Evolutionary conservation across 2,113 vertebrate genomes (phyloP), one percentile per base, ranked within the genome.

Genomic region (Pachycephala philippinensis): DNA sequence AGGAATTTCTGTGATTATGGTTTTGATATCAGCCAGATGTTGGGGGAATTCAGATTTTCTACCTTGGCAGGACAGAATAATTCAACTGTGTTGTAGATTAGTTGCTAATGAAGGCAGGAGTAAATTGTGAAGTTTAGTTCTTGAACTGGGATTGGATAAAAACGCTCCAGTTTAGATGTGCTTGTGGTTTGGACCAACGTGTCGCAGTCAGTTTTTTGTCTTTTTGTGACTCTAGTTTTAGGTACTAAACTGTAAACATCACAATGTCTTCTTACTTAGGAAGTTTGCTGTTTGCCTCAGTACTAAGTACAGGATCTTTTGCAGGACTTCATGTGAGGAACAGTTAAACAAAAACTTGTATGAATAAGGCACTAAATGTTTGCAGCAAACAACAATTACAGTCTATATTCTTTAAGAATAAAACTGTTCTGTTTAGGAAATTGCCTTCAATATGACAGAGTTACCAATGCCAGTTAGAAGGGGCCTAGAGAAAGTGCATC

Each of bases 301-400:
- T 63, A 78, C n/a, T 42, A 78, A 80, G 53, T 71, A 69, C 21
- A 86, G 66, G 63, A 93, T 56, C 45, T 90, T 94, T 84, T 91
- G 74, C 77, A 92, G 83, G 89, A 88, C 61, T 95, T 84, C 5
- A 66, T 6, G 9, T 54, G 63, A 94, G 47, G 68, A 95, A 90
- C 72, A 79, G 70, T 90, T 93, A 83, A 97, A 96, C 78, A 91
- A 95, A 86, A 79, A 26, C 52, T 87, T 65, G 66, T 87, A 93
- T 76, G 88, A 96, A 79, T 96, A 97, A 98, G 98, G 96, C 97
- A 97, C 97, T 96, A 91, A 96, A 93, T 90, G 81, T 95, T 91
- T 94, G 92, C 93, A 89, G 87, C 95, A 97, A 93, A 93, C 87
- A 90, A 94, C 89, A 86, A 84, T 92, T 90, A 69, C 74, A 96